These are phyloP conservation scores for Halictus ligatus DNA, from an alignment of 2,888 invertebrate genomes.

Conservation along the genomic window DNA sequence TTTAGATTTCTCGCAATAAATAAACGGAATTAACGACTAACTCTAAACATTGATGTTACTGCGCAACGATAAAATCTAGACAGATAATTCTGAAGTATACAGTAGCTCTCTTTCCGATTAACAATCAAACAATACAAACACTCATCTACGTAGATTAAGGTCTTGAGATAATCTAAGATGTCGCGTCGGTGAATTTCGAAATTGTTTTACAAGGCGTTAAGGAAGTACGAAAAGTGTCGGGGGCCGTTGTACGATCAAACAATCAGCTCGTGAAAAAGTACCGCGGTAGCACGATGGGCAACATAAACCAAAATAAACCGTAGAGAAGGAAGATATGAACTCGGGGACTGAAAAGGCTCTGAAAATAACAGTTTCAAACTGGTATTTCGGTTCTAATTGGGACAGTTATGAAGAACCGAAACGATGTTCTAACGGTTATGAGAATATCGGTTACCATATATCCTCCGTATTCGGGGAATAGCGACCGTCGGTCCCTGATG, in stretches of 20 bases:
- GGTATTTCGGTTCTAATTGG: background rate
- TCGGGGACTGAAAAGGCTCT: background rate
- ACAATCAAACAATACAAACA: conserved; percentile 1
- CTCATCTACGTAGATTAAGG: conserved; percentile 13
- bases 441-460: background rate
- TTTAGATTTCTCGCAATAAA: background rate
- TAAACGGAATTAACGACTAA: background rate
- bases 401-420: background rate
- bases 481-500: background rate
- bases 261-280: background rate
- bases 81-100: conserved; percentile 17
- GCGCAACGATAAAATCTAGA: background rate
- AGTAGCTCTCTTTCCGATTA: conserved; percentile 26
- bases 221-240: conserved; percentile 1
- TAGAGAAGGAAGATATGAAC: background rate
- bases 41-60: background rate
- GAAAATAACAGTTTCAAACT: background rate
- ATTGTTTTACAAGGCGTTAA: conserved; percentile 10
- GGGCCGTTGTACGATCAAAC: conserved; percentile 11
- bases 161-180: conserved; percentile 28
- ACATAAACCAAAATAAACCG: conserved; percentile 25
- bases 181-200: conserved; percentile 43
- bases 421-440: background rate
- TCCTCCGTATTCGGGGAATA: too few species aligned
- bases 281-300: background rate